Conservation (phyloP, 37 sponge, comb jelly and placozoan species). For the Aphrocallistes beatrix region DNA sequence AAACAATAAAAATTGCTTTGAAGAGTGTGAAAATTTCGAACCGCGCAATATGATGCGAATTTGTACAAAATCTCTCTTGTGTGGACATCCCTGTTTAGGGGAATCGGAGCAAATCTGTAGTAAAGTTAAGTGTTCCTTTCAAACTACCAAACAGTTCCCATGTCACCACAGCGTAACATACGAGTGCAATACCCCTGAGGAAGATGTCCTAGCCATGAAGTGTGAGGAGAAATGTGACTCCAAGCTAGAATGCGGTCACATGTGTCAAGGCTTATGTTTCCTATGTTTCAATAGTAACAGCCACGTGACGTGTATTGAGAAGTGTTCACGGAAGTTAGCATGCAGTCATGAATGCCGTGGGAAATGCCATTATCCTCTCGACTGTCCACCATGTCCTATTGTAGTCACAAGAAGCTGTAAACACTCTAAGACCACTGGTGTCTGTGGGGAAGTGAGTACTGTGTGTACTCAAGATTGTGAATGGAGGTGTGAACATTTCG, state of each 20-base stretch:
- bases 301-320: constrained; percentile 36
- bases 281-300: constrained; percentile 46
- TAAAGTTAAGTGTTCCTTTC: constrained; percentile 18
- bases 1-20: constrained; percentile 57
- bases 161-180: constrained; percentile 49
- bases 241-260: constrained; percentile 42
- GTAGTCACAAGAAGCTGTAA: constrained; percentile 49
- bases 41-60: constrained; percentile 9
- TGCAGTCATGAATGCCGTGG: constrained; percentile 61
- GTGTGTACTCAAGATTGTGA: constrained; percentile 56
- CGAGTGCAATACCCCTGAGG: constrained; percentile 19
- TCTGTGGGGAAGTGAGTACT: constrained; percentile 56
- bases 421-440: constrained; percentile 49
- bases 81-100: constrained; percentile 62
- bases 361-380: constrained; percentile 40
- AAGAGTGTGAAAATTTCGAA: constrained; percentile 31
- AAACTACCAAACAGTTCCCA: constrained; percentile 21
- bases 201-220: constrained; percentile 21
- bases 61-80: constrained; percentile 38
- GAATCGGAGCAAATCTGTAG: constrained; percentile 38
- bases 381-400: constrained; percentile 58
- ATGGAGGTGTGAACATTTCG: constrained; percentile 60
- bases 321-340: constrained; percentile 49
- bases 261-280: constrained; percentile 58
- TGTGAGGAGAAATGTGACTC: constrained; percentile 20